Conservation (phyloP, 2,888 invertebrate species). For the Cephonodes hylas region DNA sequence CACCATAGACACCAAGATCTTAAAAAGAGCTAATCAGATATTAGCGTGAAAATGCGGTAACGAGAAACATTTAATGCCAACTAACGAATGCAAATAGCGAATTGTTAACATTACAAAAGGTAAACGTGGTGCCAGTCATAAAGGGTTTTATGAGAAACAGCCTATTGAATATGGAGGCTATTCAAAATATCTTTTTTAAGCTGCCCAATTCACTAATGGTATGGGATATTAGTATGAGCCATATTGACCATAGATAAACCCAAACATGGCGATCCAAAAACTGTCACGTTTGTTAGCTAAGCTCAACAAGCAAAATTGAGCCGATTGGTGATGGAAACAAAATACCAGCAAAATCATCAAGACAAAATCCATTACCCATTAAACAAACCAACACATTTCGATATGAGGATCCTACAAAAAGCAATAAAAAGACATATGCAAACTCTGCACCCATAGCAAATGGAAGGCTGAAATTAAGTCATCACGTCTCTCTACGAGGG, state of each 20-base stretch:
- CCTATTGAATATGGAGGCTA: too few relatives aligned
- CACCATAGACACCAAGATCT: neutral
- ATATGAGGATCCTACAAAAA: neutral
- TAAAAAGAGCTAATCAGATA: neutral
- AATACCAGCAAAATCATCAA: neutral
- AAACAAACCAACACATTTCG: neutral
- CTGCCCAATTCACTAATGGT: too few relatives aligned
- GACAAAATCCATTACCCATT: neutral
- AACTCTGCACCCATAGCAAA: constrained; percentile 61
- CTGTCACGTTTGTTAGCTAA: neutral
- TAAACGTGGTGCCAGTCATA: neutral
- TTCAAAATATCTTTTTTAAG: too few relatives aligned
- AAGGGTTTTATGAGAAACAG: neutral
- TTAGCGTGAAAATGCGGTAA: neutral
- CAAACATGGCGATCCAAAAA: too few relatives aligned
- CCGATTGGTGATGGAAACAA: too few relatives aligned
- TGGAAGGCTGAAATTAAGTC: constrained; percentile 68
- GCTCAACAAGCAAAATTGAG: too few relatives aligned
- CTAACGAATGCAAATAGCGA: neutral
- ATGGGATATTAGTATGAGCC: too few relatives aligned
- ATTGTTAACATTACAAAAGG: neutral
- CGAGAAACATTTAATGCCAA: neutral
- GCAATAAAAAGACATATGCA: constrained; percentile 33
- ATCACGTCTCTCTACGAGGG: constrained; percentile 64
- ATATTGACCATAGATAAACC: too few relatives aligned